Evolutionary conservation across 1,140 invertebrate genomes (phyloP), one percentile per base, ranked within the genome.

Genomic region (Radopholus similis): DNA sequence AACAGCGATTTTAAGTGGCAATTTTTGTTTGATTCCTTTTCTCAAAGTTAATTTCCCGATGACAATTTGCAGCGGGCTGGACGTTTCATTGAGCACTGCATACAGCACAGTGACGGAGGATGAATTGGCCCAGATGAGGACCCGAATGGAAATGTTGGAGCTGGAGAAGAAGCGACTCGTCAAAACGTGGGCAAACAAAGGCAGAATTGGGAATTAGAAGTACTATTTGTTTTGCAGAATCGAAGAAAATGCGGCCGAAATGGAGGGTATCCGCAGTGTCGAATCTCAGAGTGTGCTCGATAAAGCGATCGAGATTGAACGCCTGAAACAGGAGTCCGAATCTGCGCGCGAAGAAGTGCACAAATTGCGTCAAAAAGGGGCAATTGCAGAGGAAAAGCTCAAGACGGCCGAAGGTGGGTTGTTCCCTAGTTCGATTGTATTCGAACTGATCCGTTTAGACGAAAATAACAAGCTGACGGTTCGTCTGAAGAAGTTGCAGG

Each of bases 231-330:
- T 18, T 47, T 47, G 5, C 6, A 47, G 44, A 1, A 47, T 47
- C 26, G 44, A 47, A 5, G 15, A 47, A n/a, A 23, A n/a, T 18
- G 26, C 5, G 5, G 13, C 13, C n/a, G 44, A 47, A 13, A 47
- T 47, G 44, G 6, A 8, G 13, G 6, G 6, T 23, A 47, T 47
- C 26, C 44, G 44, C 30, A 38, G n/a, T 38, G 32, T 15, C 13
- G 28, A 21, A 18, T 44, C 57, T 18, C 30, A 60, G 11, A 21
- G 26, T 6, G 44, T 60, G 38, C 21, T 38, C 32, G 57, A 59
- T 28, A 59, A 59, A 23, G 57, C 57, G 42, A 37, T 42, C 32
- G 57, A 59, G 15, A 15, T 59, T 59, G 57, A 38, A 59, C 37
- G 57, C 3, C 28, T 59, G 34, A 42, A 59, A 23, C 57, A 59